Conservation (phyloP, 1,140 invertebrate species). For the Diorhabda sublineata region DNA sequence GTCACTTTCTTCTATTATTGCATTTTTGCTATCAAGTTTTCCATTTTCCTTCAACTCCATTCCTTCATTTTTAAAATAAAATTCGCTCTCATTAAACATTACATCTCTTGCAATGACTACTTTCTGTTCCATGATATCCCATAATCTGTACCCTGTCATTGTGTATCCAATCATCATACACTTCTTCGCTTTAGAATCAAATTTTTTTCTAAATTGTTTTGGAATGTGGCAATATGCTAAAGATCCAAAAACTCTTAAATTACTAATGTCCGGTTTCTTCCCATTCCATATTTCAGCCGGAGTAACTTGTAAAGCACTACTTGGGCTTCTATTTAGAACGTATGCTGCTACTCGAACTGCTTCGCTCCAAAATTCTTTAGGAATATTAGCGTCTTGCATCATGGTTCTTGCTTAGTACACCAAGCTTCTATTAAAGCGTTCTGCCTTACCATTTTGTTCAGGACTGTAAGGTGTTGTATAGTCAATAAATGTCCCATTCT, state of each 20-base stretch:
- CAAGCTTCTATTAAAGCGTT: conserved; percentile 49
- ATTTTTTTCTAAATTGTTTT: conserved; percentile 33
- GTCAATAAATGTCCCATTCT: conserved; percentile 29
- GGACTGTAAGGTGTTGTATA: conserved; percentile 47
- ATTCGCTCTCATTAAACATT: no score
- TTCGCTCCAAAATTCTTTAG: conserved; percentile 32
- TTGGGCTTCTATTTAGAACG: not conserved
- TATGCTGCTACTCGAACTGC: conserved; percentile 21
- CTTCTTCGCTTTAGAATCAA: conserved; percentile 30
- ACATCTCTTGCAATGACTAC: no score
- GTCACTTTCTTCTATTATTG: not conserved
- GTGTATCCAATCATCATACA: conserved; percentile 31
- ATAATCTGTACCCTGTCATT: conserved; percentile 22
- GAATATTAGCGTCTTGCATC: conserved; percentile 9
- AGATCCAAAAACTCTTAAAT: conserved; percentile 39
- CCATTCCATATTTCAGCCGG: conserved; percentile 29
- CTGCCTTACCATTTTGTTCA: conserved; percentile 52
- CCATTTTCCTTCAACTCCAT: no score
- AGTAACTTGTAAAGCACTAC: not conserved
- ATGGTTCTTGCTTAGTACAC: conserved; percentile 46
- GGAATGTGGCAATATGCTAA: conserved; percentile 35
- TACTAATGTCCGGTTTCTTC: conserved; percentile 34
- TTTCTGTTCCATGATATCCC: not conserved
- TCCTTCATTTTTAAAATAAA: no score
- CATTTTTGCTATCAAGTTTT: not conserved